phyloP scores from a whole-genome alignment of 2,797 vertebrate genomes.

The Sebastiscus albofasciatus region DNA sequence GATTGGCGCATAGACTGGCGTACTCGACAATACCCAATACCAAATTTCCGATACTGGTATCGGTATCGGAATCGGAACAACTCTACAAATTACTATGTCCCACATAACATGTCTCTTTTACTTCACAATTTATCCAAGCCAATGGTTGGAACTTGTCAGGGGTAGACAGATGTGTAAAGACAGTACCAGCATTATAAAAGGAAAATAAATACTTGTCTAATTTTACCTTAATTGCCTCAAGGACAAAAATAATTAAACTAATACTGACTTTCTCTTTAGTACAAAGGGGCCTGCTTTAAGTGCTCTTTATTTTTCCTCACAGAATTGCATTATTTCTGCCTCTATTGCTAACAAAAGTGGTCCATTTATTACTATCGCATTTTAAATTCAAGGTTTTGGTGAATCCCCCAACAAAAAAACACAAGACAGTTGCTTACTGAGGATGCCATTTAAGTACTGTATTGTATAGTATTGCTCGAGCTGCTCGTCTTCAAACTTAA shows the following conservation, averaged over 20 bases:
- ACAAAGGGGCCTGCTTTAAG: background rate
- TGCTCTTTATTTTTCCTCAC: background rate
- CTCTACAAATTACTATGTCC: background rate
- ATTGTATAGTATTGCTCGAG: background rate
- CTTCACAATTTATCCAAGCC: background rate
- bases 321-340: background rate
- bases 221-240: background rate
- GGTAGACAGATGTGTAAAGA: background rate
- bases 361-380: background rate
- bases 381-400: background rate
- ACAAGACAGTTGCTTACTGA: background rate
- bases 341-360: conserved; percentile 1
- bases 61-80: no score
- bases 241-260: background rate
- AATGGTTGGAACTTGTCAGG: background rate
- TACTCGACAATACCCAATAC: no score
- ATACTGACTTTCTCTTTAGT: background rate
- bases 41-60: no score
- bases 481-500: conserved; percentile 3
- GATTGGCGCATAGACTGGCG: no score
- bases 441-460: conserved; percentile 6
- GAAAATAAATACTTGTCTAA: background rate
- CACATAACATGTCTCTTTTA: background rate
- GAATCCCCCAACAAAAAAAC: conserved; percentile 1
- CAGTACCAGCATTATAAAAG: background rate